These are phyloP conservation scores for Thalassoma bifasciatum DNA, from an alignment of 2,113 vertebrate genomes.

Conservation along the genomic window DNA sequence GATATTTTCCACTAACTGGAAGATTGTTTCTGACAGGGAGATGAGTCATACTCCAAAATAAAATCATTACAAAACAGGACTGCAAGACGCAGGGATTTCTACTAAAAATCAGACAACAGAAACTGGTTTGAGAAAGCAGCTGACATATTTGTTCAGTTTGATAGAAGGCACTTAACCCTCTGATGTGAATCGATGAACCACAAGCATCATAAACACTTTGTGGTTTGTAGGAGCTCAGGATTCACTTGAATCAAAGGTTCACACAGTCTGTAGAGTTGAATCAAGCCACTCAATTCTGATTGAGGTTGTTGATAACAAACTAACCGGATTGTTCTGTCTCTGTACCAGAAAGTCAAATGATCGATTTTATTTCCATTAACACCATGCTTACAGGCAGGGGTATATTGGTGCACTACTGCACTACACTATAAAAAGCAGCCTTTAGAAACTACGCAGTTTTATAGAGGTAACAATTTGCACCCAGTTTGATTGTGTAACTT, in stretches of 20 bases:
- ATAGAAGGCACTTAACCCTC: no score
- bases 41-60: neutral
- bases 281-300: neutral
- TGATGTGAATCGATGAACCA: neutral
- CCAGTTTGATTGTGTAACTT: no score
- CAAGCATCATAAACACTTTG: neutral
- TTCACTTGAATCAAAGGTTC: neutral
- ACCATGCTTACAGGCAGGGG: neutral
- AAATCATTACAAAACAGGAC: neutral
- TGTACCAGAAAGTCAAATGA: neutral
- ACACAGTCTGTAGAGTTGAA: neutral
- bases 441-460: no score
- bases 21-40: neutral
- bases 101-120: neutral
- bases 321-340: neutral
- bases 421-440: no score
- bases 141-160: constrained; percentile 1
- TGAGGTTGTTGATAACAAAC: constrained; percentile 3
- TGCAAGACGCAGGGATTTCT: neutral
- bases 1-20: neutral
- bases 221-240: neutral
- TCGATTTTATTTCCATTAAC: neutral
- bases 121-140: neutral
- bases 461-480: no score
- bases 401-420: neutral